Evolutionary conservation across 2,113 vertebrate species (phyloP).

Genomic region (Ursus arctos): DNA sequence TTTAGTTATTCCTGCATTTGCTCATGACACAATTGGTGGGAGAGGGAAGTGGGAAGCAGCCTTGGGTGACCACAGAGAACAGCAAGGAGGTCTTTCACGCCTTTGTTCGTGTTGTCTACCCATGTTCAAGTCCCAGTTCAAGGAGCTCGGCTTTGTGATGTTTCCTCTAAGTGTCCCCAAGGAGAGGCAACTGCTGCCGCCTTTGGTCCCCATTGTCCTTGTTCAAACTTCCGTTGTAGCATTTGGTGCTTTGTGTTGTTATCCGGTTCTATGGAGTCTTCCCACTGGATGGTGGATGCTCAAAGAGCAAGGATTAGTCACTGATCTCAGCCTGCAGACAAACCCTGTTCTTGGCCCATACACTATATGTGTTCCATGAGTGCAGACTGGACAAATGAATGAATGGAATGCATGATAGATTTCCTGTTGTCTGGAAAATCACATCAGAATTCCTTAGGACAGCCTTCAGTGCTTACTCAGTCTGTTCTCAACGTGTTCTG

Average conservation of each 20-base stretch:
- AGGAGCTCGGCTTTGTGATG: neutral
- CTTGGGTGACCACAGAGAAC: no score
- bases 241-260: neutral
- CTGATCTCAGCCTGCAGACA: neutral
- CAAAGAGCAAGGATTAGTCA: neutral
- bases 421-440: neutral
- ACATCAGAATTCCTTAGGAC: neutral
- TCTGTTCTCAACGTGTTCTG: neutral
- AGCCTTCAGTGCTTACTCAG: neutral
- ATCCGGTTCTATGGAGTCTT: neutral
- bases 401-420: no score
- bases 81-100: neutral
- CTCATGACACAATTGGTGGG: neutral
- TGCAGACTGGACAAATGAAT: neutral
- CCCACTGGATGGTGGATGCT: neutral
- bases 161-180: neutral
- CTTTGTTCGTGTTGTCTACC: neutral
- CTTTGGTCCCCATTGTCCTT: neutral
- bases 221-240: neutral
- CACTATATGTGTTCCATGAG: neutral
- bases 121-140: neutral
- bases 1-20: no score
- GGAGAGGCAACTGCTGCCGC: neutral
- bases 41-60: neutral
- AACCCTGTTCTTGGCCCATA: neutral